Base-by-base conservation (phyloP, 2,113 vertebrate species). In the Peromyscus polionotus region DNA sequence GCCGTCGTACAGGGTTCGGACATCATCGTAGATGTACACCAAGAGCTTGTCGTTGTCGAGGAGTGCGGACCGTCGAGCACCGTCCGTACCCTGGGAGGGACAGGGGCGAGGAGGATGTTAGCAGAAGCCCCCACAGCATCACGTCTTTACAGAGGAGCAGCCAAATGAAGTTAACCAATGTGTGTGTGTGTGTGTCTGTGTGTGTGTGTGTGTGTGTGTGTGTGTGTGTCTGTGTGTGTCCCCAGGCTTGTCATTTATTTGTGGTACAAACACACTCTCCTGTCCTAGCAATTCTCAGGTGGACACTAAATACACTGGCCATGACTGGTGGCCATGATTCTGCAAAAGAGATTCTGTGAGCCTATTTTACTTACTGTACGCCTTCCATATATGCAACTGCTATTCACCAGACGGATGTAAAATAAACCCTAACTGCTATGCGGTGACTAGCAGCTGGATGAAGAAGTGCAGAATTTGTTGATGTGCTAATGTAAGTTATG, bases 1-100 rank as follows among this genome's bases (percentile, higher is more conserved):
- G 54, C 99, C 89, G 45, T 99, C 99, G 42, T 99, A 99, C 51
- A 95, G 81, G 0, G 99, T 99, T 93, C 85, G 98, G 79, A 99
- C 99, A 0, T 99, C 99, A 0, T 98, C 98, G 1, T 99, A 99
- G 98, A 98, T 99, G 97, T 98, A 98, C 0, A 77, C 70, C 95
- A 99, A 17, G 4, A 42, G 96, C 73, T 99, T 99, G 0, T 99
- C 98, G 0, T 95, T 98, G 1, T 98, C 98, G n/a, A 99, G 98
- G 11, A 99, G 97, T 0, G 97, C 87, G 0, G 99, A 99, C 70
- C 99, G 99, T 75, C 99, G 99, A 19, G 98, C 99, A 70, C 90
- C 97, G 63, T 99, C 99, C 39, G 75, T 94, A 0, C 99, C 99
- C 99, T 99, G n/a, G 36, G 57, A 85, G 68, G 73, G 65, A 91